Conservation (phyloP, 2,113 vertebrate genomes). For the Cromileptes altivelis region DNA sequence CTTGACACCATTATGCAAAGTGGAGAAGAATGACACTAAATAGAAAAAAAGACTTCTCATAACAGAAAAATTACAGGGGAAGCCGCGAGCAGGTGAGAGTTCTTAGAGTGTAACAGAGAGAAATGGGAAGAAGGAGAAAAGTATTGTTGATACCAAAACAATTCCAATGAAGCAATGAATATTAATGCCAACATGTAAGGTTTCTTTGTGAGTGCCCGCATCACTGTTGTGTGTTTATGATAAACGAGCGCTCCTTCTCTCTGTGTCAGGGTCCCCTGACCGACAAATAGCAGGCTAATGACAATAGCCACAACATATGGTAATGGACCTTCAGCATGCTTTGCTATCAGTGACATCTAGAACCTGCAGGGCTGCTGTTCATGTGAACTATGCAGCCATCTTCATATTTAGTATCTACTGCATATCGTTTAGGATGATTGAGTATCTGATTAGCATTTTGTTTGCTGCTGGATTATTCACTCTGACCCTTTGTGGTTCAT, state of each 20-base stretch:
- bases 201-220: constrained; percentile 65
- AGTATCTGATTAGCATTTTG: constrained; percentile 66
- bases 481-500: constrained; percentile 6
- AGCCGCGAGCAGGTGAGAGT: constrained; percentile 14
- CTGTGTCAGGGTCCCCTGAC: constrained; percentile 78
- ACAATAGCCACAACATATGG: constrained; percentile 80
- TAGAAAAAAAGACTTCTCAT: constrained; percentile 33
- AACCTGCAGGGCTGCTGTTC: constrained; percentile 56
- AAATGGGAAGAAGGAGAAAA: constrained; percentile 31
- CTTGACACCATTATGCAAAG: constrained; percentile 66
- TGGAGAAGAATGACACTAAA: constrained; percentile 58
- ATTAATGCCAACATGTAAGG: constrained; percentile 64
- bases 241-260: constrained; percentile 73
- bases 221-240: constrained; percentile 75
- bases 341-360: constrained; percentile 72
- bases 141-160: constrained; percentile 47
- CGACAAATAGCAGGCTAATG: constrained; percentile 81
- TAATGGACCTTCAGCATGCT: constrained; percentile 73
- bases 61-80: constrained; percentile 41
- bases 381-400: constrained; percentile 58
- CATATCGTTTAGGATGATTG: constrained; percentile 61
- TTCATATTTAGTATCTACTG: constrained; percentile 58
- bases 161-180: constrained; percentile 70
- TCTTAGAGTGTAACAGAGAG: constrained; percentile 33
- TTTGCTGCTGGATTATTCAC: constrained; percentile 33